A percentile compares a stretch with the other conserved stretches of the same genome.
Conservation (phyloP, 2,888 invertebrate species). For the Patella ulyssiponensis region DNA sequence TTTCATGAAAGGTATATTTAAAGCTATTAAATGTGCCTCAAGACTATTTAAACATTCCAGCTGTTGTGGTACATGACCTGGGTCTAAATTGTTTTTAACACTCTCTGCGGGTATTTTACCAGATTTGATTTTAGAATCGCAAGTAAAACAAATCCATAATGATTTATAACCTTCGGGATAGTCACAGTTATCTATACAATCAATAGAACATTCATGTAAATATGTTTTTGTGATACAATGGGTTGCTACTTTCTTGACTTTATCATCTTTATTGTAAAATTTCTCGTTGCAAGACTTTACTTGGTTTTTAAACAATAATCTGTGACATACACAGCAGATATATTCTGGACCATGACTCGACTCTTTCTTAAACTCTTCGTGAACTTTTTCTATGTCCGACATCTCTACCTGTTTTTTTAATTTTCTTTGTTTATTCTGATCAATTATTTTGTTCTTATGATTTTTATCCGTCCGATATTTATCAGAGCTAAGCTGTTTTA, state of each 20-base stretch:
- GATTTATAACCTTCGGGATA: neutral
- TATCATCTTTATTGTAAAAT: neutral
- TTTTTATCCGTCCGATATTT: neutral
- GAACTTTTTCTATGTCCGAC: neutral
- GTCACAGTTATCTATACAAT: neutral
- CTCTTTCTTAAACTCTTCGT: neutral
- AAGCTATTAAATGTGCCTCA: neutral
- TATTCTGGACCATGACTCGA: neutral
- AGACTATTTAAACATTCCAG: neutral
- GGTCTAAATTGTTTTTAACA: constrained; percentile 15
- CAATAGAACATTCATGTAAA: neutral
- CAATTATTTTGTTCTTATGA: neutral
- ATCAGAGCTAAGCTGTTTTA: neutral
- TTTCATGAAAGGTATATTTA: constrained; percentile 10
- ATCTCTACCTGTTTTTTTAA: neutral
- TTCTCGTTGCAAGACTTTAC: neutral
- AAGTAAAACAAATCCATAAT: neutral
- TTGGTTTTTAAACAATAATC: neutral
- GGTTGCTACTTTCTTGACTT: neutral
- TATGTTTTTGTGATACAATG: neutral
- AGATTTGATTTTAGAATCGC: neutral
- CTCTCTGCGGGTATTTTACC: constrained; percentile 10
- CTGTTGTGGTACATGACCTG: neutral
- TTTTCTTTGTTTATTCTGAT: constrained; percentile 2
- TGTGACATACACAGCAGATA: neutral